Conservation (phyloP, 2,797 vertebrate species). For the Tokudaia tokunoshimensis region DNA sequence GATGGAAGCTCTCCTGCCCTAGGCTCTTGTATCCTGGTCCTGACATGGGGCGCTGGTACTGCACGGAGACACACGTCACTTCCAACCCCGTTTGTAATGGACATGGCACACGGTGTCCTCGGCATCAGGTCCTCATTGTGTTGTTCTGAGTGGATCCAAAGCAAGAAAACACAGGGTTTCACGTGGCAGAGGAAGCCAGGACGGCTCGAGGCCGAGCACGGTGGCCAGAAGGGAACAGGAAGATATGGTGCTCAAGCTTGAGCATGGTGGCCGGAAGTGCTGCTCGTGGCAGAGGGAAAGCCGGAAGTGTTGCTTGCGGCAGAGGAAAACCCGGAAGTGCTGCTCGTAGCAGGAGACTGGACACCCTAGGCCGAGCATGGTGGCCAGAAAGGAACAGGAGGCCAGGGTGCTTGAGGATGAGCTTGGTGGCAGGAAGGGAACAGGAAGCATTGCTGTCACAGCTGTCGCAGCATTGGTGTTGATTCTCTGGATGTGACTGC, state of each 20-base stretch:
- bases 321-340: no score
- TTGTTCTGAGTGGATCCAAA: fast-evolving
- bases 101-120: fast-evolving
- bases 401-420: no score
- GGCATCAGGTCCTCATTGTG: fast-evolving
- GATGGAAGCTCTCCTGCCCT: background rate
- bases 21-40: fast-evolving
- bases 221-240: no score
- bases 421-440: fast-evolving
- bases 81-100: fast-evolving
- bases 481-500: fast-evolving
- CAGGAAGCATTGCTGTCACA: no score
- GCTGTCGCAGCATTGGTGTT: background rate
- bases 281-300: no score
- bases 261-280: fast-evolving
- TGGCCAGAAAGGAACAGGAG: no score
- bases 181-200: background rate
- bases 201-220: fast-evolving
- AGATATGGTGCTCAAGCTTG: no score
- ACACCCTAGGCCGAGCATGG: no score
- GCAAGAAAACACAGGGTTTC: fast-evolving
- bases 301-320: no score
- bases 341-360: no score
- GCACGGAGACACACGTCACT: fast-evolving
- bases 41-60: no score